Percentiles rank a stretch among this genome's conserved stretches.
Evolutionary conservation across 2,888 invertebrate species (phyloP).

Genomic region (Eilema griseolum): DNA sequence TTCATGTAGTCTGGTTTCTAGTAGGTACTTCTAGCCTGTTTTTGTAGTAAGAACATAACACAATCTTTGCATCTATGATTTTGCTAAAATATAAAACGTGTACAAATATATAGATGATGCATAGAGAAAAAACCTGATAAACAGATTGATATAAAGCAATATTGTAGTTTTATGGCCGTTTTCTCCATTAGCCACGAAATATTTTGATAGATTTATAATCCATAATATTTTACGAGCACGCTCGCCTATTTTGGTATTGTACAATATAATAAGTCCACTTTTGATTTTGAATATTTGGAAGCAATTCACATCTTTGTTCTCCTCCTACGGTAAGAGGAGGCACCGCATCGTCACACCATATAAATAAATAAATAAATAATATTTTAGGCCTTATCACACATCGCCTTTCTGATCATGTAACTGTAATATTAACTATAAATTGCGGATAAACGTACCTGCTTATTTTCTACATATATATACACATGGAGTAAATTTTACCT

Average conservation of each 20-base stretch:
- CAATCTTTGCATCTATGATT: neutral
- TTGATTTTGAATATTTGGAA: neutral
- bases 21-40: neutral
- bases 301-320: neutral
- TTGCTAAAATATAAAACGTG: conserved; percentile 1
- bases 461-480: too few relatives aligned
- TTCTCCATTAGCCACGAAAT: conserved; percentile 17
- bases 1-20: neutral
- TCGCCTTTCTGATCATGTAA: too few relatives aligned
- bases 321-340: neutral
- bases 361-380: neutral
- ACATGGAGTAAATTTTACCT: too few relatives aligned
- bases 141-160: neutral
- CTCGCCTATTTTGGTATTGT: conserved; percentile 19
- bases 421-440: too few relatives aligned
- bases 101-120: neutral
- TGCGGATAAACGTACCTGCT: too few relatives aligned
- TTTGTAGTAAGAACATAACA: neutral
- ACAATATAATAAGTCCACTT: conserved; percentile 21
- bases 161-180: conserved; percentile 5
- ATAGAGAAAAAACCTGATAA: conserved; percentile 1
- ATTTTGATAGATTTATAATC: conserved; percentile 14
- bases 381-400: neutral
- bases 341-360: neutral
- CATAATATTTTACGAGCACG: conserved; percentile 15